These are phyloP conservation scores for Vanessa cardui DNA, from an alignment of 2,888 invertebrate species.

Conservation along the genomic window DNA sequence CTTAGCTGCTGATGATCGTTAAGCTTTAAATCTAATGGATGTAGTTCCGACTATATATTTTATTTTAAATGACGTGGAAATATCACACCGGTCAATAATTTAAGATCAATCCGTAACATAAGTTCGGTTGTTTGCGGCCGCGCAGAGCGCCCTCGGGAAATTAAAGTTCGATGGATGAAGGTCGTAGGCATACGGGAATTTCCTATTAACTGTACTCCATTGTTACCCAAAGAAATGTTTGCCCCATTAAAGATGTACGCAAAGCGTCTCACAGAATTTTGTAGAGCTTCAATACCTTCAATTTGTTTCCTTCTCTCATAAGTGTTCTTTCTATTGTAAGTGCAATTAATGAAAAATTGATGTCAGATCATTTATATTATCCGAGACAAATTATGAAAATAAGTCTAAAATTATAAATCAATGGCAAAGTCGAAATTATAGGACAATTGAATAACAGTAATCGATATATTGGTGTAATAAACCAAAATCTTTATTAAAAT, in stretches of 20 bases:
- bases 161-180: conserved; percentile 59
- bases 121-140: conserved; percentile 61
- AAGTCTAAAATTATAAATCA: no score
- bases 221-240: conserved; percentile 43
- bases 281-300: conserved; percentile 1
- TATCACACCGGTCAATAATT: conserved; percentile 51
- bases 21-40: no score
- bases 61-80: conserved; percentile 6
- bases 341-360: no score
- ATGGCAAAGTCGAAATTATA: no score
- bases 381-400: no score
- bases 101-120: conserved; percentile 52
- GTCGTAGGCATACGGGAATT: conserved; percentile 53
- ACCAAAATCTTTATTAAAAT: no score
- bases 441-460: no score
- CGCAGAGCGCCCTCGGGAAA: conserved; percentile 65
- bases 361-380: no score
- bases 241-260: conserved; percentile 43
- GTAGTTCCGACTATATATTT: background rate
- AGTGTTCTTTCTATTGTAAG: background rate
- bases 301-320: background rate
- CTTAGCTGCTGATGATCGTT: no score
- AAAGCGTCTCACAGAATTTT: conserved; percentile 21
- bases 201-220: conserved; percentile 48
- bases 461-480: no score